Conservation (phyloP, 1,140 invertebrate genomes). For the Diorhabda sublineata region DNA sequence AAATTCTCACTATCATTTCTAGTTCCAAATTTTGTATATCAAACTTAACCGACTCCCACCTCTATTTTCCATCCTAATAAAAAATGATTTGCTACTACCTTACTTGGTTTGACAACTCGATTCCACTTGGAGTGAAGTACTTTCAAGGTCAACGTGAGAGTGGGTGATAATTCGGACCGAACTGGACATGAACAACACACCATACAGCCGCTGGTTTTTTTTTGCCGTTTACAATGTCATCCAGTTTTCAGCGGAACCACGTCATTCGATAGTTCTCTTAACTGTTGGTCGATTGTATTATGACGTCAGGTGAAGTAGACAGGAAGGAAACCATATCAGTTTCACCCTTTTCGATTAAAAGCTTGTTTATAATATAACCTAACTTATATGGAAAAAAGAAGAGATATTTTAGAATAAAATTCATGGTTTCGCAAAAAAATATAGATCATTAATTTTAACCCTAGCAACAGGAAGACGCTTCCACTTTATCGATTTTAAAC, state of each 20-base stretch:
- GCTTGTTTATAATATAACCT: too few relatives aligned
- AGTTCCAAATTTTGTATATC: too few relatives aligned
- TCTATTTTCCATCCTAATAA: not conserved
- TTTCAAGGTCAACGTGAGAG: slow-evolving; percentile 27
- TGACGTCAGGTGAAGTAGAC: not conserved
- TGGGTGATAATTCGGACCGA: slow-evolving; percentile 25
- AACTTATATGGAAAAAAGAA: too few relatives aligned
- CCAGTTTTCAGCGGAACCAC: not conserved
- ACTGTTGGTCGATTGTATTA: not conserved
- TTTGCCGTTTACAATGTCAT: not conserved
- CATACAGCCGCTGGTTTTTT: not conserved
- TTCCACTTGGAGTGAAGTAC: slow-evolving; percentile 23
- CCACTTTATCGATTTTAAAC: too few relatives aligned
- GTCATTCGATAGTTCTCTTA: not conserved
- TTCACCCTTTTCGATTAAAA: not conserved
- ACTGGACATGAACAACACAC: not conserved
- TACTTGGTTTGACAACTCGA: slow-evolving; percentile 34
- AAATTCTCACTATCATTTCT: too few relatives aligned
- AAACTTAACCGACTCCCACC: not conserved
- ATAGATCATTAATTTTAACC: too few relatives aligned
- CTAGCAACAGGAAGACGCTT: too few relatives aligned
- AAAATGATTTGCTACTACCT: slow-evolving; percentile 33
- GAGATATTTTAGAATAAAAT: too few relatives aligned
- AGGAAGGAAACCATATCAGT: not conserved
- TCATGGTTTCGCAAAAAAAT: too few relatives aligned